A percentile compares a stretch with the other conserved stretches of the same genome.
phyloP scores from a whole-genome alignment of 2,113 vertebrate genomes.

The Thinocorus orbignyianus region DNA sequence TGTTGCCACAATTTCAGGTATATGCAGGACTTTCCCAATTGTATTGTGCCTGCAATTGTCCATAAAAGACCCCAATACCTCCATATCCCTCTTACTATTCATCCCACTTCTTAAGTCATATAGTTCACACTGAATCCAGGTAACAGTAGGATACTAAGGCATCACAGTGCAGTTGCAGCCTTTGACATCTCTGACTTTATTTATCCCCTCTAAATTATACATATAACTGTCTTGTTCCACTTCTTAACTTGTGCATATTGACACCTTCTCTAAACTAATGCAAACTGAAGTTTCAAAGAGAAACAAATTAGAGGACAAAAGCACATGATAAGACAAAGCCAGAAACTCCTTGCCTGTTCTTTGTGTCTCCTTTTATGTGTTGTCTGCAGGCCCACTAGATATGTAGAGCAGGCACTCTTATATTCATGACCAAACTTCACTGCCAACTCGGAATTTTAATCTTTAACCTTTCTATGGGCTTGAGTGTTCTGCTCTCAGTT shows the following conservation, averaged over 20 bases:
- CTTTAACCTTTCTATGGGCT: not conserved
- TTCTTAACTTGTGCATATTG: not conserved
- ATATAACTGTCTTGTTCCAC: not conserved
- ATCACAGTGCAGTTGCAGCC: not conserved
- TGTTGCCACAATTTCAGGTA: not conserved
- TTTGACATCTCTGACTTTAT: not conserved
- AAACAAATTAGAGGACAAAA: not conserved
- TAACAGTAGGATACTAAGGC: not conserved
- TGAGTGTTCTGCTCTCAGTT: not conserved
- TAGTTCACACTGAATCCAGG: not conserved
- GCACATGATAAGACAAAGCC: accelerated
- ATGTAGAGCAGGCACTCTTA: not conserved
- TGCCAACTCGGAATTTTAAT: not conserved
- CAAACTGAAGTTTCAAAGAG: not conserved
- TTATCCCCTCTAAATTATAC: not conserved
- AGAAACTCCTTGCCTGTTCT: not conserved
- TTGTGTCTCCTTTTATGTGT: not conserved
- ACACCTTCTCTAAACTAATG: not conserved
- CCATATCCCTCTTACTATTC: not conserved
- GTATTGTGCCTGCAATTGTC: not conserved
- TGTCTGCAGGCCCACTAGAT: not conserved
- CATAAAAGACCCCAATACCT: not conserved
- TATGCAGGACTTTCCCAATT: not conserved
- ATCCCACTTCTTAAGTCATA: not conserved
- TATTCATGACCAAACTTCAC: not conserved